Evolutionary conservation across 1,140 invertebrate species (phyloP), one percentile per base, ranked within the genome.

Genomic region (Anoplolepis gracilipes): DNA sequence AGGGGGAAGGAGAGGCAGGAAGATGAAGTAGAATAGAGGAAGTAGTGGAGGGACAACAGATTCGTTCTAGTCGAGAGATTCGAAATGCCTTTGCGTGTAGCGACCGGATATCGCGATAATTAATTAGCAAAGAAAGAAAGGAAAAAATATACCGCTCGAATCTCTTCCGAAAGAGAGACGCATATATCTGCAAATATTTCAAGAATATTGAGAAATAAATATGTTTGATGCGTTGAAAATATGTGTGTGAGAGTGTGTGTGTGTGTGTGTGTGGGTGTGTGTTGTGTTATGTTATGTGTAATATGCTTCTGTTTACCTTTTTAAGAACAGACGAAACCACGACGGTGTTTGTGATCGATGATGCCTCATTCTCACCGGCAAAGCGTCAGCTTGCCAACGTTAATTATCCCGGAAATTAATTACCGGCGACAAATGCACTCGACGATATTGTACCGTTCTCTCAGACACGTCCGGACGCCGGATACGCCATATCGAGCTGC

Each of bases 371-470:
- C 62, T 62, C 53, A 16, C 42, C 53, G 25, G 78, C 78, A 42
- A 42, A 82, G 78, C 67, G 78, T 82, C 78, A 82, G 67, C 84
- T 73, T 78, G 49, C 57, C 76, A 79, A 87, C 65, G 72, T 91
- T 89, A 90, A 88, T 90, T 89, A 90, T 89, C 84, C 88, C 61
- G 75, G 53, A 78, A 89, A 90, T 91, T 84, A 86, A 91, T 91
- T 91, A 85, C 90, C 78, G 88, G 67, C 53, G 53, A 85, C 85
- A 82, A 86, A 87, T 78, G 77, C 87, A 61, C 30, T 42, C 25
- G 72, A 61, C 42, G 81, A 70, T 79, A 78, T 77, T 77, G 82
- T 72, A 42, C 39, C 36, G 46, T 30, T 70, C 49, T 28, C 36
- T 59, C 53, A 46, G 73, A n/a, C 86, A 39, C 53, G 70, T 82